Base-by-base conservation (phyloP, 2,888 invertebrate genomes). In the Eurois occulta region DNA sequence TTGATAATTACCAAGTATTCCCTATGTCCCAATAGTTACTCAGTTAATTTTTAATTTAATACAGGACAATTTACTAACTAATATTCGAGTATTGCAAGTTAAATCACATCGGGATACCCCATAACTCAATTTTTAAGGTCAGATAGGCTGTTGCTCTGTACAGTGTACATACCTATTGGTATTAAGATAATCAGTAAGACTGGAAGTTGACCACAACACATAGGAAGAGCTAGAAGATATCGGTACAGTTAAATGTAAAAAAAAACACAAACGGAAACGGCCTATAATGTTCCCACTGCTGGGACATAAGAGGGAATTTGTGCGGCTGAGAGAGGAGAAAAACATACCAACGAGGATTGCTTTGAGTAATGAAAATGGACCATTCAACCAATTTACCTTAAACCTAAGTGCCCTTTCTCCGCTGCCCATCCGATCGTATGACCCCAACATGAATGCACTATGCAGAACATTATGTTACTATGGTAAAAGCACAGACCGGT, bases 1-100 rank as follows among this genome's bases (percentile, higher is more conserved):
- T 83, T 79, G 55, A 70, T 60, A 72, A 81, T 66, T 76, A 77
- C 46, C 3, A 52, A 60, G 79, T 83, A 86, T 83, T 83, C 88
- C 87, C 86, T 52, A 60, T 11, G 75, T 71, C 84, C 86, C 88
- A 85, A 80, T 80, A 88, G 86, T 69, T 52, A 48, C 1, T 38
- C 76, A 8, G 18, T 74, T 5, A 21, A 6, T 75, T 65, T 71
- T 66, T 48, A 69, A 32, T 43, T 0, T 13, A 78, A 72, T 52
- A 65, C 18, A 10, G 73, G 84, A 80, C 41, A 69, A 43, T 55
- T 66, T 41, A 7, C 7, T 58, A 6, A 3, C 13, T 55, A 28
- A n/a, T 55, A 48, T 21, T 48, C 21, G 48, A 43, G 43, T 21
- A 48, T 48, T 48, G 3, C 21, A 48, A 48, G 21, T 8, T 21